These are phyloP conservation scores for Paratilapia polleni DNA, from an alignment of 2,113 vertebrate genomes.

Conservation along the genomic window DNA sequence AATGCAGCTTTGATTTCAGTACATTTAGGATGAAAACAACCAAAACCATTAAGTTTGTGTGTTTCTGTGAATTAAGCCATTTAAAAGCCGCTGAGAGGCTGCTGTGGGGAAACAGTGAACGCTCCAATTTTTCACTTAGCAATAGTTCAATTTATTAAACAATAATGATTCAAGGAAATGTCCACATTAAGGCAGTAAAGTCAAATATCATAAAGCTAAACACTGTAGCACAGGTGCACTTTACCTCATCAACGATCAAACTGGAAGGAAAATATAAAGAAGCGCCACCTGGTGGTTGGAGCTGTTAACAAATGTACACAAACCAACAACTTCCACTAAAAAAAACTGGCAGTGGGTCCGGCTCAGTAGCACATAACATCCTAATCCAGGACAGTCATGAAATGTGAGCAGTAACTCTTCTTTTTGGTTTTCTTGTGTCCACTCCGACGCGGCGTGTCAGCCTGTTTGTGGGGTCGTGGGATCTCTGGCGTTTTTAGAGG, in stretches of 20 bases:
- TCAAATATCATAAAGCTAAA: too few species aligned
- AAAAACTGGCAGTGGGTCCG: not conserved
- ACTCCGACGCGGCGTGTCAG: not conserved
- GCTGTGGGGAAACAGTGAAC: too few species aligned
- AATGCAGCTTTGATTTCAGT: too few species aligned
- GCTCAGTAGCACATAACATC: too few species aligned
- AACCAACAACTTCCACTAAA: not conserved
- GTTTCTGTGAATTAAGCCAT: too few species aligned
- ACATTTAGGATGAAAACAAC: too few species aligned
- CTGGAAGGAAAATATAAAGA: not conserved
- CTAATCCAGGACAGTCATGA: too few species aligned
- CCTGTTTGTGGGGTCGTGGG: not conserved
- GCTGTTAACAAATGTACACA: not conserved
- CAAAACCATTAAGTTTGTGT: too few species aligned
- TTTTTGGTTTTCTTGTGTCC: not conserved
- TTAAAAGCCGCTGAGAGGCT: too few species aligned
- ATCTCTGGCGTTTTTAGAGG: not conserved
- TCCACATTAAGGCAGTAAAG: not conserved
- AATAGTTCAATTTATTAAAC: not conserved
- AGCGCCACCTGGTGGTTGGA: not conserved
- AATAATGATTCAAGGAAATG: not conserved
- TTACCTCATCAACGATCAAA: too few species aligned
- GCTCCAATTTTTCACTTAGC: too few species aligned
- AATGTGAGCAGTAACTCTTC: not conserved
- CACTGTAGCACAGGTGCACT: too few species aligned